These are phyloP conservation scores for Drosophila mayri DNA, from an alignment of 1,140 invertebrate genomes.

Conservation along the genomic window DNA sequence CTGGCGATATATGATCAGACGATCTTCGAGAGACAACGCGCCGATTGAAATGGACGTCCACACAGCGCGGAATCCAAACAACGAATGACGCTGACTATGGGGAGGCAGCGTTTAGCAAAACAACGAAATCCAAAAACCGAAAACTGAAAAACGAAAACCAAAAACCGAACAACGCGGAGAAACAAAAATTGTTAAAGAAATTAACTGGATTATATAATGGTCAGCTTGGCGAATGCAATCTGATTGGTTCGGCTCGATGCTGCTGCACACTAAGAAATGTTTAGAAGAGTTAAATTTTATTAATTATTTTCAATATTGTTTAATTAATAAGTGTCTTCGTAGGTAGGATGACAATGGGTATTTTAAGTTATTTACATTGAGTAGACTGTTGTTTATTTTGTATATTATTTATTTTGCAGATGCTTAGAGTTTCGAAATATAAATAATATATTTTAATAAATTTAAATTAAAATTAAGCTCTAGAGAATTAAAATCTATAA, in stretches of 20 bases:
- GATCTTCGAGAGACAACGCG: conserved; percentile 40
- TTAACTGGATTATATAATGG: conserved; percentile 83
- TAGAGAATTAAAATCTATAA: too few relatives aligned
- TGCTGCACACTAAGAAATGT: conserved; percentile 1
- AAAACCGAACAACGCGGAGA: conserved; percentile 30
- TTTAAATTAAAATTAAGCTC: too few relatives aligned
- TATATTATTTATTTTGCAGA: too few relatives aligned
- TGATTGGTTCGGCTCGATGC: conserved; percentile 65
- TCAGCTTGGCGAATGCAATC: conserved; percentile 68
- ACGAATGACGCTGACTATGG: conserved; percentile 63
- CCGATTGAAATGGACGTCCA: conserved; percentile 52
- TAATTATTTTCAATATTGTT: too few relatives aligned
- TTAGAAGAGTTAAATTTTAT: too few relatives aligned
- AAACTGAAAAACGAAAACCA: neutral
- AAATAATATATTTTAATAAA: too few relatives aligned
- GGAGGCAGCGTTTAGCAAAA: conserved; percentile 51
- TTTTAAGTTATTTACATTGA: too few relatives aligned
- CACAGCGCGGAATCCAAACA: conserved; percentile 66
- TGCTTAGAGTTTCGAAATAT: too few relatives aligned
- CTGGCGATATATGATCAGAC: conserved; percentile 14
- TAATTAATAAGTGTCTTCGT: too few relatives aligned
- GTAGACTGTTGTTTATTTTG: too few relatives aligned
- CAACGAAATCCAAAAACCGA: conserved; percentile 45
- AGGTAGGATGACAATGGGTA: too few relatives aligned
- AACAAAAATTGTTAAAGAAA: conserved; percentile 79